Evolutionary conservation across 2,113 vertebrate species (phyloP).

Genomic region (Cyrtonyx montezumae): DNA sequence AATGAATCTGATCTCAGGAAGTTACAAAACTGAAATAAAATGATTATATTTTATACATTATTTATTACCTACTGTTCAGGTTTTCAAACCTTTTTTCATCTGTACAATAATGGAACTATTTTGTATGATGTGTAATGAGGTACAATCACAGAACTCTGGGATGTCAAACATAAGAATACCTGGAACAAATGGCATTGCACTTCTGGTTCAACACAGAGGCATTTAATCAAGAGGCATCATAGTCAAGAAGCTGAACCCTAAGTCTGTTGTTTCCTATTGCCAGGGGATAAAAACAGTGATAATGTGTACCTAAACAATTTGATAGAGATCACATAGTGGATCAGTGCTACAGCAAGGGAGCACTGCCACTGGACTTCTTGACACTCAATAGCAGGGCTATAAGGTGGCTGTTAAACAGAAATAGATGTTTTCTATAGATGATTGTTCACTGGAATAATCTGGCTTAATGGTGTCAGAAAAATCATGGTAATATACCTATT

Average conservation of each 20-base stretch:
- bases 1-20: not conserved
- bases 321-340: not conserved
- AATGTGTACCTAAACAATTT: not conserved
- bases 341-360: not conserved
- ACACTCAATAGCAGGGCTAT: not conserved
- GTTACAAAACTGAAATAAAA: not conserved
- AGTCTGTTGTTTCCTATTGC: not conserved
- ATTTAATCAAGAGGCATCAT: not conserved
- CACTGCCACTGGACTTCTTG: not conserved
- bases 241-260: not conserved
- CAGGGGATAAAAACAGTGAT: not conserved
- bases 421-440: not conserved
- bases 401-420: not conserved
- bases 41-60: not conserved
- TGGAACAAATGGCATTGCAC: not conserved
- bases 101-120: not conserved
- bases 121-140: not conserved
- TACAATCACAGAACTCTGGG: rapidly evolving
- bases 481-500: not conserved
- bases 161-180: not conserved
- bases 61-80: not conserved
- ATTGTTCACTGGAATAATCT: not conserved
- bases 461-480: not conserved
- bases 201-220: not conserved
- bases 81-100: not conserved